phyloP scores from a whole-genome alignment of 2,797 vertebrate species.

The Hyperoplus immaculatus region DNA sequence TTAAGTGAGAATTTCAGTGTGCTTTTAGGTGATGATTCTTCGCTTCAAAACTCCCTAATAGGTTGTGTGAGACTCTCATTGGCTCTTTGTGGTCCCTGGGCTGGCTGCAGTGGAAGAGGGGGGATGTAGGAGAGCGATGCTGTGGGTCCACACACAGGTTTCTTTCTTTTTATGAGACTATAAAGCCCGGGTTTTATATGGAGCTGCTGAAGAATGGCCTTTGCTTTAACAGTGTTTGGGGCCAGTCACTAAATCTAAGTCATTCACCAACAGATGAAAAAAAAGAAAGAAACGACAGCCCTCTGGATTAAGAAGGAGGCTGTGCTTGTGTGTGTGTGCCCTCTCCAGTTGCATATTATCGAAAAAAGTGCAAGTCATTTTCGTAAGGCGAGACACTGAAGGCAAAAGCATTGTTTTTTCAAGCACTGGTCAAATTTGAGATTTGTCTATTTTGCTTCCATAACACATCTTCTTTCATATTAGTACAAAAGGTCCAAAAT shows the following conservation, averaged over 20 bases:
- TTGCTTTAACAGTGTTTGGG: conserved; percentile 85
- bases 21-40: conserved; percentile 55
- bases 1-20: conserved; percentile 36
- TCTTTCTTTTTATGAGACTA: conserved; percentile 86
- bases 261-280: conserved; percentile 72
- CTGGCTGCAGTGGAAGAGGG: conserved; percentile 29
- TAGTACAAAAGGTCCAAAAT: no score
- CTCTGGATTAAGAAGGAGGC: conserved; percentile 63
- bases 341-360: conserved; percentile 13
- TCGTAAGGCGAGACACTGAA: no score
- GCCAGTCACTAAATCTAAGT: conserved; percentile 84
- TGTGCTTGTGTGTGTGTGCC: conserved; percentile 37
- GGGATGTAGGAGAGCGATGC: conserved; percentile 74
- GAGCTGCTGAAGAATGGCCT: conserved; percentile 85
- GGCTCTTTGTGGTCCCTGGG: conserved; percentile 54
- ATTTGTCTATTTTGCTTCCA: no score
- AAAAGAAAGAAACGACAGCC: conserved; percentile 67
- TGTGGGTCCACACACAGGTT: conserved; percentile 81
- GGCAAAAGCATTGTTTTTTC: no score
- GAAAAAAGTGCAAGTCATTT: conserved; percentile 8
- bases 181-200: conserved; percentile 86
- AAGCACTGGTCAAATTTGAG: no score
- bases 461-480: no score
- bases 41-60: conserved; percentile 68
- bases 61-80: conserved; percentile 57